These are phyloP conservation scores for Luehdorfia chinensis DNA, from an alignment of 1,140 invertebrate species.

Conservation along the genomic window DNA sequence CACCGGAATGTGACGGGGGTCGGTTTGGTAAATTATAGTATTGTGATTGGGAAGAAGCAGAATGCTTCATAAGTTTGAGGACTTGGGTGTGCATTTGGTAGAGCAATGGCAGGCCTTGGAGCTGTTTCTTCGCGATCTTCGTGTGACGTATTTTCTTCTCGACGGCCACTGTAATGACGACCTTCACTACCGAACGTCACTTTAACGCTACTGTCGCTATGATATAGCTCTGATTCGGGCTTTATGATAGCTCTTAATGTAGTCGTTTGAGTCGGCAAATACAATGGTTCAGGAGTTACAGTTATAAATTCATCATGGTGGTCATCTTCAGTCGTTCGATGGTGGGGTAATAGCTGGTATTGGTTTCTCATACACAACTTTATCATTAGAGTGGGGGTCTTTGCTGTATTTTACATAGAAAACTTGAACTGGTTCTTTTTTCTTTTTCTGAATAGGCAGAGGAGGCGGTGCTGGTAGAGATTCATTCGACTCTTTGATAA, in stretches of 20 bases:
- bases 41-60: slow-evolving; percentile 46
- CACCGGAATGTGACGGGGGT: slow-evolving; percentile 22
- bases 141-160: slow-evolving; percentile 70
- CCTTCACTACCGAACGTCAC: slow-evolving; percentile 85
- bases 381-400: slow-evolving; percentile 82
- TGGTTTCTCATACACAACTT: slow-evolving; percentile 87
- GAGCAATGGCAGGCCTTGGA: slow-evolving; percentile 78
- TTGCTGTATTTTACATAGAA: slow-evolving; percentile 94
- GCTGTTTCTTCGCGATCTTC: slow-evolving; percentile 78
- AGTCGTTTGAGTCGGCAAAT: slow-evolving; percentile 80
- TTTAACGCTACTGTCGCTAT: slow-evolving; percentile 85
- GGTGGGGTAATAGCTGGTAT: slow-evolving; percentile 84
- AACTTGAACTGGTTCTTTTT: slow-evolving; percentile 90
- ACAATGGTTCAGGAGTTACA: slow-evolving; percentile 64
- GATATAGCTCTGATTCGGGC: slow-evolving; percentile 89
- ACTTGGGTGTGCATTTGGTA: slow-evolving; percentile 65
- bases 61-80: slow-evolving; percentile 47
- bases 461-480: slow-evolving; percentile 83
- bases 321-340: slow-evolving; percentile 79
- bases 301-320: slow-evolving; percentile 73
- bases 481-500: slow-evolving; percentile 93
- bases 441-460: slow-evolving; percentile 77
- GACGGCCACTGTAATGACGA: slow-evolving; percentile 72
- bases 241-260: slow-evolving; percentile 89
- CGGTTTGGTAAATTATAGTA: slow-evolving; percentile 41